Evolutionary conservation across 1,140 invertebrate genomes (phyloP), one percentile per base, ranked within the genome.

Genomic region (Drosophila pachea): DNA sequence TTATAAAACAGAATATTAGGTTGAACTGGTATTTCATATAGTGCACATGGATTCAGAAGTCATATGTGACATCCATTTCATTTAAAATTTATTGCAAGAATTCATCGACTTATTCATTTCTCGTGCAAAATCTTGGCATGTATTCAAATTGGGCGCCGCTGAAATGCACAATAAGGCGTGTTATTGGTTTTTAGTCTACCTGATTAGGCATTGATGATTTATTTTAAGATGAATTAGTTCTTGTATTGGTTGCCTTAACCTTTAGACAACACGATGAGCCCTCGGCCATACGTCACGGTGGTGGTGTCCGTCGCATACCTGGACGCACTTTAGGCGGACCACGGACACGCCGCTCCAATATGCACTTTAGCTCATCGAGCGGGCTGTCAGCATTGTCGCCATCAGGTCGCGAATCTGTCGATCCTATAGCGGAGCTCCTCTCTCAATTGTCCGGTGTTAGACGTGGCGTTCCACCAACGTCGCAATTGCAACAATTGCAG

Each of bases 401-500:
- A 65, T 95, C 95, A 78, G 95, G 94, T 87, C 94, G 96, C 76
- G 97, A 98, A 88, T 93, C 95, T 73, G 93, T 94, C 69, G 97
- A 99, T 93, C 97, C 97, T 55, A 98, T 99, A 76, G 95, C 96
- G 42, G 97, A 98, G 91, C 91, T 98, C 69, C 91, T 98, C 59
- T 97, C 96, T 54, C 97, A 98, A 90, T 92, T 98, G 81, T 97
- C 96, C 29, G 96, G 96, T 68, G 96, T 97, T 68, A 92, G 96
- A 76, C 92, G 96, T 90, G 92, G 91, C 81, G 90, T 92, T 60
- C 92, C 93, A 73, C 93, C 93, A 76, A 94, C 94, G 67, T 94
- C 94, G 63, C 95, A 96, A 89, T 91, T 96, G 87, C 95, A 96
- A 89, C 95, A 97, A 86, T 90, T 97, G 74, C 95, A 96, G 90